A percentile compares a stretch with the other conserved stretches of the same genome.
These are phyloP conservation scores for Chymomyza procnemis DNA, from an alignment of 2,888 invertebrate species.

Conservation along the genomic window DNA sequence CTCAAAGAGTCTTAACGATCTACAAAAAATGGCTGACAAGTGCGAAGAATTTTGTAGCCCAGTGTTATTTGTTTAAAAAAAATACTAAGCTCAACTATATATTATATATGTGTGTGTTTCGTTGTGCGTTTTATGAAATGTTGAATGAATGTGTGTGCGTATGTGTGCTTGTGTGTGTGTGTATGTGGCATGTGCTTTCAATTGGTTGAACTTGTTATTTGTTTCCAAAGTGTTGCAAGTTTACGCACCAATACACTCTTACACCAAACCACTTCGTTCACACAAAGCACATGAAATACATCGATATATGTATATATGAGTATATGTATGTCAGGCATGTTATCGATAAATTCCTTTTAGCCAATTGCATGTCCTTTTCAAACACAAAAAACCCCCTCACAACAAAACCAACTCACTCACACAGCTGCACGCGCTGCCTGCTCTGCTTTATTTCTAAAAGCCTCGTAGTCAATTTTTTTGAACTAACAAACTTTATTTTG, in stretches of 20 bases:
- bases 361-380: slow-evolving; percentile 5
- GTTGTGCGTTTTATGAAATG: not conserved
- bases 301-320: no score
- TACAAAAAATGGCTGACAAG: no score
- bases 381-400: slow-evolving; percentile 12
- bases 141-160: not conserved
- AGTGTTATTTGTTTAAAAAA: not conserved
- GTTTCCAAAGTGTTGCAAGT: slow-evolving; percentile 44
- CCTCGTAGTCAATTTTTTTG: slow-evolving; percentile 22
- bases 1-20: no score
- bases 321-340: not conserved
- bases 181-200: not conserved
- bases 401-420: slow-evolving; percentile 30
- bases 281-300: not conserved
- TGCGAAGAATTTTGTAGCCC: no score
- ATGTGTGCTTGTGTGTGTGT: not conserved
- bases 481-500: slow-evolving; percentile 10
- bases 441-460: slow-evolving; percentile 35
- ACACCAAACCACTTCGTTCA: not conserved
- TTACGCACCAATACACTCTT: slow-evolving; percentile 19
- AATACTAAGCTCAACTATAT: not conserved
- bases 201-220: slow-evolving; percentile 12
- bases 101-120: not conserved
- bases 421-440: slow-evolving; percentile 38
- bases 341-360: not conserved